Percentiles rank a stretch among this genome's conserved stretches.
These are phyloP conservation scores for Ptyas mucosa DNA, from an alignment of 2,113 vertebrate genomes.

Conservation along the genomic window DNA sequence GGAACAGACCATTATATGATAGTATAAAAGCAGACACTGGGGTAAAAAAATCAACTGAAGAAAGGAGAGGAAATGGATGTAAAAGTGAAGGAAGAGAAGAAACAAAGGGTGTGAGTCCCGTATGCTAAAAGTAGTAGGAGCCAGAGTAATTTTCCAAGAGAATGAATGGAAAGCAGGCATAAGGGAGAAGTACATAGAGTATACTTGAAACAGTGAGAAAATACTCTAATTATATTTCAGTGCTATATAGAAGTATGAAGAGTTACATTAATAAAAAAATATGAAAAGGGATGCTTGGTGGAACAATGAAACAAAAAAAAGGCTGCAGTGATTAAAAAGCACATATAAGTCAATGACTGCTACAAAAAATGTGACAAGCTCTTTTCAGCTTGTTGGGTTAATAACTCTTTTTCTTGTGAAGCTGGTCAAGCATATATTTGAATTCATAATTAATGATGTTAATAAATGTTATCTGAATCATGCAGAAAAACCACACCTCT, in stretches of 20 bases:
- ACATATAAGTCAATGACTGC: not conserved
- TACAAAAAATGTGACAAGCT: not conserved
- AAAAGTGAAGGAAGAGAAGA: not conserved
- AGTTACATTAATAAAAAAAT: not conserved
- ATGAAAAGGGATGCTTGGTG: not conserved
- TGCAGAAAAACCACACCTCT: not conserved
- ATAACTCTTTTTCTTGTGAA: not conserved
- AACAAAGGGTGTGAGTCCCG: not conserved
- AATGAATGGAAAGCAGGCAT: not conserved
- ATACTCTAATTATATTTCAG: not conserved
- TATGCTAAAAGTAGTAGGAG: not conserved
- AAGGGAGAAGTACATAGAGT: not conserved
- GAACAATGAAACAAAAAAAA: not conserved
- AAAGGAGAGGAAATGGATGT: not conserved
- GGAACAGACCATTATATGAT: not conserved
- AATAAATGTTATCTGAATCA: not conserved
- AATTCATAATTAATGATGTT: not conserved
- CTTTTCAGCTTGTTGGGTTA: not conserved
- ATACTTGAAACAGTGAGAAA: not conserved
- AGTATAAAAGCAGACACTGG: not conserved
- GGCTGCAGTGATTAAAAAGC: not conserved
- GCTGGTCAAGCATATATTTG: not conserved
- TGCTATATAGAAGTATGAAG: not conserved
- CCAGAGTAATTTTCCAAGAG: not conserved
- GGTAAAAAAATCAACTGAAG: not conserved